phyloP scores from a whole-genome alignment of 2,888 invertebrate species.

The Thera obeliscata region DNA sequence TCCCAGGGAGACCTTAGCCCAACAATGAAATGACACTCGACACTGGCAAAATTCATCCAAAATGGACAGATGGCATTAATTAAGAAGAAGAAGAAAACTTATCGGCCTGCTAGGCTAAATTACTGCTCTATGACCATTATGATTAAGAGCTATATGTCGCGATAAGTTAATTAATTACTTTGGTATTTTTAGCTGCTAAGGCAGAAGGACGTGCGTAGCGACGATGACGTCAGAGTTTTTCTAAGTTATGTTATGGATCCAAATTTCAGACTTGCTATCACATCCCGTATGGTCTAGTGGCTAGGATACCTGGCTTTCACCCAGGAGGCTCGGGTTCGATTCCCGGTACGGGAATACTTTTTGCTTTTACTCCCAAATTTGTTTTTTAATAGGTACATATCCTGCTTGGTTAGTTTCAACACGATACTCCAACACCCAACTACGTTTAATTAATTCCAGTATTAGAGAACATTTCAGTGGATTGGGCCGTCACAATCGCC shows the following conservation, averaged over 20 bases:
- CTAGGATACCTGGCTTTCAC: constrained; percentile 89
- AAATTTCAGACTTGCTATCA: not conserved
- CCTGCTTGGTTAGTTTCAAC: not conserved
- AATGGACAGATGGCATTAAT: too few relatives aligned
- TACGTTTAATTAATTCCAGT: constrained; percentile 12
- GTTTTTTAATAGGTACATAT: not conserved
- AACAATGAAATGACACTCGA: too few relatives aligned
- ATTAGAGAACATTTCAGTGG: constrained; percentile 4
- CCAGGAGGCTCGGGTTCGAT: constrained; percentile 90
- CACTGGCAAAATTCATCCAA: too few relatives aligned
- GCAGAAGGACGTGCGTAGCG: too few relatives aligned
- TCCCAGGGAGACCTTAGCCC: too few relatives aligned
- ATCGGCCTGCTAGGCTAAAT: too few relatives aligned
- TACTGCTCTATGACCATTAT: too few relatives aligned
- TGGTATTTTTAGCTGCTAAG: not conserved
- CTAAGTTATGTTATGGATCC: not conserved
- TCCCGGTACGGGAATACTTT: constrained; percentile 86
- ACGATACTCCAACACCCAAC: constrained; percentile 2
- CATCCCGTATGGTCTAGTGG: constrained; percentile 87
- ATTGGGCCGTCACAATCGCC: constrained; percentile 10
- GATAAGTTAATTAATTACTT: not conserved
- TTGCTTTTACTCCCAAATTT: not conserved
- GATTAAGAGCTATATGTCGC: not conserved
- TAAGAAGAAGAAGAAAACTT: too few relatives aligned
- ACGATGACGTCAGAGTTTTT: not conserved